Evolutionary conservation across 2,113 vertebrate genomes (phyloP), one percentile per base, ranked within the genome.

Genomic region (Daphoenositta chrysoptera): DNA sequence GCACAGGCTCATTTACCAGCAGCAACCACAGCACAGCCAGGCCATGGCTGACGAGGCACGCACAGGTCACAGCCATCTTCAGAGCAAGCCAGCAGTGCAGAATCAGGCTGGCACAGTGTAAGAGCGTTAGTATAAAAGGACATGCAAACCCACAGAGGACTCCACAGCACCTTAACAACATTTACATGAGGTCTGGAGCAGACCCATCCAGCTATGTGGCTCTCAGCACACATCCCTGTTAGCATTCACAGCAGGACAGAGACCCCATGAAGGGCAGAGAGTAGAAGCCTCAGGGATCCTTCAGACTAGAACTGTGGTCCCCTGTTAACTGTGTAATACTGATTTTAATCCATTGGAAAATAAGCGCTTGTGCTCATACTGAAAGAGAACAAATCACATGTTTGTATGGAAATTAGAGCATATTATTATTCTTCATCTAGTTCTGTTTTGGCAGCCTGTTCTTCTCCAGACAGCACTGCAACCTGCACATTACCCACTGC

Each of bases 151-250:
- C 39, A 63, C 4, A 15, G 27, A 70, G 28, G 28, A 33, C 39
- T 53, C 31, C 73, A 72, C 26, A 45, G 60, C 35, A 63, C 61
- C 33, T 81, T 15, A 24, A 77, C 21, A 33, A 84, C 75, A 88
- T n/a, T 47, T 9, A 42, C 33, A 21, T 4, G 26, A 76, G 20
- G n/a, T 20, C 45, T 57, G 24, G 0, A 58, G 65, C 6, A 8
- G 48, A 33, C 13, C 39, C 37, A 53, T 13, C 23, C 57, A 64
- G 71, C 27, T 22, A 9, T 0, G 0, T 3, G 16, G 35, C 44
- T 44, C 50, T 84, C 65, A n/a, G n/a, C n/a, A 54, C 39, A 58
- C 17, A 22, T 28, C 47, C 47, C 70, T 44, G 7, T 4, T 5
- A 69, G 47, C 26, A 47, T 37, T 6, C 42, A 56, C 15, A 76